Percentiles rank a stretch among this genome's conserved stretches.
These are phyloP conservation scores for Drosophila rellima DNA, from an alignment of 2,888 invertebrate genomes.

Conservation along the genomic window DNA sequence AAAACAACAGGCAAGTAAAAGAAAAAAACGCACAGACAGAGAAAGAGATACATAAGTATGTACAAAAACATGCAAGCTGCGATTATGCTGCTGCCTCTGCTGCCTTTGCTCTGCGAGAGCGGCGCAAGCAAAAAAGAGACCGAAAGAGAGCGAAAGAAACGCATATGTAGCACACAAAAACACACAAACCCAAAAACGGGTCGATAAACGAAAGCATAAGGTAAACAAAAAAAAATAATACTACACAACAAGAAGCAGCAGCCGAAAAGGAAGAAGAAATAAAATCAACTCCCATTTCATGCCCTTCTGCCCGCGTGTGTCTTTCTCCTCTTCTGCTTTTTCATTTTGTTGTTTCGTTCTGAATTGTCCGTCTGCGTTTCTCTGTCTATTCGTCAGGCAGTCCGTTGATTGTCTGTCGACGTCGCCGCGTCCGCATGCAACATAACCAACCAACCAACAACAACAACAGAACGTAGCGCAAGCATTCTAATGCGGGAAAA, in stretches of 20 bases:
- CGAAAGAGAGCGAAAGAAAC: slow-evolving; percentile 48
- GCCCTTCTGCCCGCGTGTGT: slow-evolving; percentile 54
- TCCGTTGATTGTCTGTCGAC: slow-evolving; percentile 51
- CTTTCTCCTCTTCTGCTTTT: slow-evolving; percentile 6
- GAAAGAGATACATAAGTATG: slow-evolving; percentile 18
- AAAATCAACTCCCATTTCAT: slow-evolving; percentile 68
- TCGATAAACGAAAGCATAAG: slow-evolving; percentile 80
- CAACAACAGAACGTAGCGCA: slow-evolving; percentile 41
- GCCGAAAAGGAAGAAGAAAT: slow-evolving; percentile 65
- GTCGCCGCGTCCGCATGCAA: slow-evolving; percentile 56
- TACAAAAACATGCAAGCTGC: slow-evolving; percentile 53
- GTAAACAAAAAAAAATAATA: slow-evolving; percentile 74
- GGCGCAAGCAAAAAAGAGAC: slow-evolving; percentile 35
- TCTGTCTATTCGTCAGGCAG: slow-evolving; percentile 37
- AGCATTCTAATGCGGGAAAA: slow-evolving; percentile 73
- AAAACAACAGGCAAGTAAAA: not conserved
- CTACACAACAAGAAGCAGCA: slow-evolving; percentile 56
- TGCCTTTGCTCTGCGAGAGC: slow-evolving; percentile 34
- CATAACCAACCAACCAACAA: slow-evolving; percentile 50
- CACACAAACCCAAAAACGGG: slow-evolving; percentile 72
- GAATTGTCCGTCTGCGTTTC: slow-evolving; percentile 38
- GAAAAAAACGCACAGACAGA: slow-evolving; percentile 5
- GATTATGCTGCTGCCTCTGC: slow-evolving; percentile 50
- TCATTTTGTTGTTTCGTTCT: slow-evolving; percentile 24
- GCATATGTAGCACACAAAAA: slow-evolving; percentile 76